Base-by-base conservation (phyloP, 2,113 vertebrate species). In the Boleophthalmus pectinirostris region DNA sequence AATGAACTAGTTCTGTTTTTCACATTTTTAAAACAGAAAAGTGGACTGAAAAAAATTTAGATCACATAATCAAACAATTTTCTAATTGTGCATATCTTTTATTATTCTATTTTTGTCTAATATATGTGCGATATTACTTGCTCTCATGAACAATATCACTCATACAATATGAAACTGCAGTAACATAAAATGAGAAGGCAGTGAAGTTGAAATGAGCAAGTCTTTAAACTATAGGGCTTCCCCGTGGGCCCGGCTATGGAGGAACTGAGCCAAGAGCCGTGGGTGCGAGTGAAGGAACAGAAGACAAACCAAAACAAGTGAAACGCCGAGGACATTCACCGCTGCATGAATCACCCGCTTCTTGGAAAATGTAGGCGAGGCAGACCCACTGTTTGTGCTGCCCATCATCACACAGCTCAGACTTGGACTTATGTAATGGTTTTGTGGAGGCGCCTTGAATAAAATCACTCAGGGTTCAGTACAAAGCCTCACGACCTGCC, bases 271-370 rank as follows among this genome's bases (percentile, higher is more conserved):
- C 45, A 13, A 3, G 45, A 38, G 69, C 23, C 56, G 49, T 23
- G 69, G 54, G 38, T 72, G 74, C 15, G 5, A 6, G 24, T 8
- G 38, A 35, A 25, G 23, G 24, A 25, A 58, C 21, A 58, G 24
- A 23, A 25, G 23, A 58, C 21, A 14, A 14, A 58, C 21, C n/a
- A 57, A 15, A 57, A 25, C 56, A 25, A 1, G 23, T 2, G 23
- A 13, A 23, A 67, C 43, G 5, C 56, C 70, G 54, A 73, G 78
- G 66, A 76, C 70, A 58, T 68, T 79, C 72, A 88, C 78, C 45
- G 69, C 68, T 35, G 71, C 21, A 85, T 91, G 89, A 92, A 88
- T 88, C 87, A 90, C 63, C 51, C 72, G 79, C 61, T 84, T 85
- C 81, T 86, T 75, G 81, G 77, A 72, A 88, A 85, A 81, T 80